These are phyloP conservation scores for Phanerotoma sp. DNA, from an alignment of 2,888 invertebrate species.

Conservation along the genomic window DNA sequence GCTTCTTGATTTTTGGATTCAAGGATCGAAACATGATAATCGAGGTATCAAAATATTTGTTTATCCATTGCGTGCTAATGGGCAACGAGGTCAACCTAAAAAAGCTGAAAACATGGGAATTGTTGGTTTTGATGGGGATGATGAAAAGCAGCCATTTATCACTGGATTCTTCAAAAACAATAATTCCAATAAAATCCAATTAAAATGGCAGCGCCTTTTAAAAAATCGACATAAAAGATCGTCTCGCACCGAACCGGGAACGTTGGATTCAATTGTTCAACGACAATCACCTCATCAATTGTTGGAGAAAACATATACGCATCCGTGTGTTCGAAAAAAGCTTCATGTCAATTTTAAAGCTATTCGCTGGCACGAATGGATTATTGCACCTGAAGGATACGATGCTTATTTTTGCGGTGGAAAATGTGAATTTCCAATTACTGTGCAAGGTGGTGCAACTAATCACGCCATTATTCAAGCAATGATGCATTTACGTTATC, in stretches of 20 bases:
- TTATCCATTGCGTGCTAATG: no score
- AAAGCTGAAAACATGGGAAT: conserved; percentile 81
- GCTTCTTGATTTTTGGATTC: not conserved
- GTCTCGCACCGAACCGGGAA: no score
- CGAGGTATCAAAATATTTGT: conserved; percentile 61
- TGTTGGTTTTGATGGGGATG: conserved; percentile 70
- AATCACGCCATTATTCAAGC: conserved; percentile 96
- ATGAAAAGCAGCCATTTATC: conserved; percentile 84
- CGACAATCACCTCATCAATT: conserved; percentile 70
- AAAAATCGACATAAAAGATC: not conserved
- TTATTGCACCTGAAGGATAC: conserved; percentile 93
- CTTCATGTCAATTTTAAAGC: not conserved
- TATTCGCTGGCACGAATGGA: conserved; percentile 73
- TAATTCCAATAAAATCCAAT: not conserved
- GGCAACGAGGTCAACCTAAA: no score
- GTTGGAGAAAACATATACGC: not conserved
- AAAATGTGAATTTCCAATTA: conserved; percentile 89
- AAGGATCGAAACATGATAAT: not conserved
- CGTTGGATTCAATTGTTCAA: no score
- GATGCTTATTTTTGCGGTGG: conserved; percentile 92
- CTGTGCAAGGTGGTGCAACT: conserved; percentile 91
- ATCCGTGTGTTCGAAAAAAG: not conserved
- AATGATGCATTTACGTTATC: conserved; percentile 79
- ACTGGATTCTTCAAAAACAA: not conserved
- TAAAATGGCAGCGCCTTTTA: no score